Conservation (phyloP, 1,140 invertebrate genomes). For the Anoplolepis gracilipes region DNA sequence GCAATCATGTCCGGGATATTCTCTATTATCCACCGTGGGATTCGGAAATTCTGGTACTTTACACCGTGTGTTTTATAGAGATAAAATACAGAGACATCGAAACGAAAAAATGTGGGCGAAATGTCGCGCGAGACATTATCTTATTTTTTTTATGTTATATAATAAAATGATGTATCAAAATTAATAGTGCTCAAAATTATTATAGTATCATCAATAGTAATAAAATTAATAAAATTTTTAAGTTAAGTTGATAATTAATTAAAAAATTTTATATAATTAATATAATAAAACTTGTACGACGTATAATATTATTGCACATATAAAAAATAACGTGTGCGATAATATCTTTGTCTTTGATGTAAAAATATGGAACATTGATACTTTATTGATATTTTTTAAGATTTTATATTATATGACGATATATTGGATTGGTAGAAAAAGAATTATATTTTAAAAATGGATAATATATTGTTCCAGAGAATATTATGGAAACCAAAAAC, state of each 20-base stretch:
- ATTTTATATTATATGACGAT: neutral
- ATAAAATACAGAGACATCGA: neutral
- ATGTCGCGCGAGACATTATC: neutral
- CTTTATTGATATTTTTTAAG: neutral
- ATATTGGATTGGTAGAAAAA: neutral
- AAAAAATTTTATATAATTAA: slow-evolving; percentile 4
- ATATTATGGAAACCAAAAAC: slow-evolving; percentile 14
- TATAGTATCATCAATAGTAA: no score
- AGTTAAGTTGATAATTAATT: neutral
- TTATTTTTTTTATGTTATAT: neutral
- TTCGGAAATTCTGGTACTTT: slow-evolving; percentile 36
- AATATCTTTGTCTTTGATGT: neutral
- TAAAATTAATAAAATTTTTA: neutral
- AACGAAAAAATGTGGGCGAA: neutral
- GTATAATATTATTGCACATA: neutral
- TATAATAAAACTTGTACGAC: neutral
- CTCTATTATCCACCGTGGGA: slow-evolving; percentile 25
- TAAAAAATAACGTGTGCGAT: neutral
- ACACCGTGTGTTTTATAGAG: no score
- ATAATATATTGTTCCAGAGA: neutral
- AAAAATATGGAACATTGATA: neutral
- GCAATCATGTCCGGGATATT: slow-evolving; percentile 23
- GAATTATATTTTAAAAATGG: slow-evolving; percentile 11
- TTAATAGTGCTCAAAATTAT: neutral
- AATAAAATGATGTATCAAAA: neutral